These are phyloP conservation scores for Disparrhopalites patrizii DNA, from an alignment of 2,888 invertebrate genomes.

Conservation along the genomic window DNA sequence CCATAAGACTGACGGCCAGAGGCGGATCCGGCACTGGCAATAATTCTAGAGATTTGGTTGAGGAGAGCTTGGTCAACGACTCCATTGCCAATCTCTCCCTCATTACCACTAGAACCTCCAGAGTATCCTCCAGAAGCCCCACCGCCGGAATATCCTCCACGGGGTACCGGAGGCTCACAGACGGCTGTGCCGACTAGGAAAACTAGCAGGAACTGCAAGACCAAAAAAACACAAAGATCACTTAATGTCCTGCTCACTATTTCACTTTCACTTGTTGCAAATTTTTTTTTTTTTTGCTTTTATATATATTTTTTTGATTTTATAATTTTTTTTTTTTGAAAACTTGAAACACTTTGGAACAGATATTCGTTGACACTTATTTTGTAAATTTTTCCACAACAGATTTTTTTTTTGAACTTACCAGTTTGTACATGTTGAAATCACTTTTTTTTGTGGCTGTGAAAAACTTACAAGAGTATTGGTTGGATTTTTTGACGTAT, in stretches of 20 bases:
- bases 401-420: constrained; percentile 21
- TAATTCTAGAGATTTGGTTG: constrained; percentile 29
- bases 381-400: not conserved
- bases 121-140: constrained; percentile 14
- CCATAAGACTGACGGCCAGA: constrained; percentile 9
- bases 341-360: no score
- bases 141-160: constrained; percentile 30
- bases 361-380: no score
- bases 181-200: constrained; percentile 29
- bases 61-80: constrained; percentile 33
- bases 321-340: not conserved
- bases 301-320: not conserved
- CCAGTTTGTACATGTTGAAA: constrained; percentile 28
- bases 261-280: not conserved
- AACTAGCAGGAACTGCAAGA: constrained; percentile 29
- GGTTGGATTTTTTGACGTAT: not conserved
- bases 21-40: not conserved
- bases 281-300: not conserved
- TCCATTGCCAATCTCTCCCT: constrained; percentile 32
- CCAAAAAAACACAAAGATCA: no score
- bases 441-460: not conserved
- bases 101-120: constrained; percentile 19
- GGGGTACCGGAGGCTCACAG: constrained; percentile 28
- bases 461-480: not conserved
- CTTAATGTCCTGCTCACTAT: no score